These are phyloP conservation scores for Danio jaintianensis DNA, from an alignment of 2,797 vertebrate genomes.

Conservation along the genomic window DNA sequence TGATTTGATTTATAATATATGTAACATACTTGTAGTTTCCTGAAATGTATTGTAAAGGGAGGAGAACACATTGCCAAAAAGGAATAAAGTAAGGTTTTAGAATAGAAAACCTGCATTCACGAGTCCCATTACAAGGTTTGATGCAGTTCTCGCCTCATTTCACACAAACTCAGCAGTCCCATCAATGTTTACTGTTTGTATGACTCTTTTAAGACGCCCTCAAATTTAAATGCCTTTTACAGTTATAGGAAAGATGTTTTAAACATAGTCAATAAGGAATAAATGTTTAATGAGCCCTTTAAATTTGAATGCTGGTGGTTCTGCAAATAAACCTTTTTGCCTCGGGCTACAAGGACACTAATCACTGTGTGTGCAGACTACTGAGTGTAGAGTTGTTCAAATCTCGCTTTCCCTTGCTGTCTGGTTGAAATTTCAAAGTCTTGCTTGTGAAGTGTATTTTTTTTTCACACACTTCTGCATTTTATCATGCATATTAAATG, in stretches of 20 bases:
- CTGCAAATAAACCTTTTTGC: slow-evolving; percentile 73
- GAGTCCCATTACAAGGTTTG: slow-evolving; percentile 7
- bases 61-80: background rate
- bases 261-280: slow-evolving; percentile 81
- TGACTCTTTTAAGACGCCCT: slow-evolving; percentile 78
- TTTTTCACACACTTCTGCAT: too few species aligned
- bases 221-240: slow-evolving; percentile 80
- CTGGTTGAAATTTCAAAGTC: slow-evolving; percentile 18
- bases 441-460: background rate
- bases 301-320: slow-evolving; percentile 76
- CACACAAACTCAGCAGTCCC: slow-evolving; percentile 16
- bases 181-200: slow-evolving; percentile 76
- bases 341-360: slow-evolving; percentile 71
- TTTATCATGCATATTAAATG: too few species aligned
- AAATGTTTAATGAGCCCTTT: slow-evolving; percentile 79
- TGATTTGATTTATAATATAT: background rate
- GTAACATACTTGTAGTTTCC: background rate
- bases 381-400: slow-evolving; percentile 64
- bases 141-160: slow-evolving; percentile 8
- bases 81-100: background rate
- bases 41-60: background rate
- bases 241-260: slow-evolving; percentile 80
- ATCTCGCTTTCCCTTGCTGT: slow-evolving; percentile 22
- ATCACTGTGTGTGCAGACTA: slow-evolving; percentile 71
- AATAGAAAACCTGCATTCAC: background rate